A percentile compares a stretch with the other conserved stretches of the same genome.
Evolutionary conservation across 1,140 invertebrate species (phyloP).

Genomic region (Magallana angulata): DNA sequence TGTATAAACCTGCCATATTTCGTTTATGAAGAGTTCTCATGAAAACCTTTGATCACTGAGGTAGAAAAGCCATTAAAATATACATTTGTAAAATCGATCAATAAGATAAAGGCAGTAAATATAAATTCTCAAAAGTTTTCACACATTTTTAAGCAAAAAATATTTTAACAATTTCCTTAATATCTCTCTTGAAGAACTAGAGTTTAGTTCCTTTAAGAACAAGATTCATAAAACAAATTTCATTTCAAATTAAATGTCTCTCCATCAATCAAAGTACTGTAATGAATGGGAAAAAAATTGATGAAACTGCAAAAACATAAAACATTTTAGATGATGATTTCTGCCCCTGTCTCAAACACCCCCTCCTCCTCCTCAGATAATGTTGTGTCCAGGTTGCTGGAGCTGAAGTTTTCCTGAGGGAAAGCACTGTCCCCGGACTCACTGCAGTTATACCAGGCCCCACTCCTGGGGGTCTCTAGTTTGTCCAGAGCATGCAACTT

Average conservation of each 20-base stretch:
- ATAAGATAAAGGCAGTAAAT: slow-evolving; percentile 1
- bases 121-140: slow-evolving; percentile 7
- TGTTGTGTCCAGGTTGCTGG: slow-evolving; percentile 64
- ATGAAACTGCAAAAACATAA: not conserved
- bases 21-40: slow-evolving; percentile 12
- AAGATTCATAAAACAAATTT: not conserved
- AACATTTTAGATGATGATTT: slow-evolving; percentile 64
- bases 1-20: slow-evolving; percentile 7
- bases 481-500: slow-evolving; percentile 12
- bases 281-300: not conserved
- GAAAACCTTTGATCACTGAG: slow-evolving; percentile 27
- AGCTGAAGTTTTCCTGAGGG: slow-evolving; percentile 66
- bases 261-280: not conserved
- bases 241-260: not conserved
- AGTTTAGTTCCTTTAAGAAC: not conserved
- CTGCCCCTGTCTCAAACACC: slow-evolving; percentile 63
- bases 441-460: slow-evolving; percentile 66
- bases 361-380: slow-evolving; percentile 61
- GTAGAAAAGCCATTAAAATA: slow-evolving; percentile 31
- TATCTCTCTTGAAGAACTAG: not conserved
- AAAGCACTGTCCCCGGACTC: slow-evolving; percentile 71
- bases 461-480: slow-evolving; percentile 47
- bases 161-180: not conserved
- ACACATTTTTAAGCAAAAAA: not conserved
- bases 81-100: slow-evolving; percentile 28